Evolutionary conservation across 2,888 invertebrate genomes (phyloP).

Genomic region (Melipona bicolor): DNA sequence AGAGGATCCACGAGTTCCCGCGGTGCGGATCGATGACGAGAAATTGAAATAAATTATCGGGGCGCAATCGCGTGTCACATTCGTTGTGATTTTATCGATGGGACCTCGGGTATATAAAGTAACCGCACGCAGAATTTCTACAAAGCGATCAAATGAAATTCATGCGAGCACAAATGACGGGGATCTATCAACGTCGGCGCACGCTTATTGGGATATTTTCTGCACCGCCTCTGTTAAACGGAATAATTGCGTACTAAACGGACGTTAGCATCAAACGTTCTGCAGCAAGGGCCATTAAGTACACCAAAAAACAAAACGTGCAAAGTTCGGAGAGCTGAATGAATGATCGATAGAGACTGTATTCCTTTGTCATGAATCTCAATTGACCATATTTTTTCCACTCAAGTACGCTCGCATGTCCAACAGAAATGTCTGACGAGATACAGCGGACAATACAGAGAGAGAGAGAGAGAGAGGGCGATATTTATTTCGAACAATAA

Average conservation of each 20-base stretch:
- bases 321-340: no score
- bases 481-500: no score
- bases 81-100: slow-evolving; percentile 41
- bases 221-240: slow-evolving; percentile 4
- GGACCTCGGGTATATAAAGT: neutral
- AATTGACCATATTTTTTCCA: no score
- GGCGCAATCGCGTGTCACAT: slow-evolving; percentile 13
- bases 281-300: neutral
- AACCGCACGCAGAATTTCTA: slow-evolving; percentile 34
- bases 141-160: slow-evolving; percentile 53
- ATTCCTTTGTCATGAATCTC: no score
- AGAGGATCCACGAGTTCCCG: neutral
- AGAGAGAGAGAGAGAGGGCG: no score
- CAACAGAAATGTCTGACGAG: no score
- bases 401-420: no score
- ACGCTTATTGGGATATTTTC: slow-evolving; percentile 43
- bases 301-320: neutral
- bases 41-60: slow-evolving; percentile 40
- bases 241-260: neutral
- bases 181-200: slow-evolving; percentile 41
- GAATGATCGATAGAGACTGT: no score
- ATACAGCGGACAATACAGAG: no score
- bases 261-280: neutral
- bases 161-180: slow-evolving; percentile 44
- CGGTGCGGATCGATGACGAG: neutral